These are phyloP conservation scores for Corynorhinus townsendii DNA, from an alignment of 2,113 vertebrate species.

Conservation along the genomic window DNA sequence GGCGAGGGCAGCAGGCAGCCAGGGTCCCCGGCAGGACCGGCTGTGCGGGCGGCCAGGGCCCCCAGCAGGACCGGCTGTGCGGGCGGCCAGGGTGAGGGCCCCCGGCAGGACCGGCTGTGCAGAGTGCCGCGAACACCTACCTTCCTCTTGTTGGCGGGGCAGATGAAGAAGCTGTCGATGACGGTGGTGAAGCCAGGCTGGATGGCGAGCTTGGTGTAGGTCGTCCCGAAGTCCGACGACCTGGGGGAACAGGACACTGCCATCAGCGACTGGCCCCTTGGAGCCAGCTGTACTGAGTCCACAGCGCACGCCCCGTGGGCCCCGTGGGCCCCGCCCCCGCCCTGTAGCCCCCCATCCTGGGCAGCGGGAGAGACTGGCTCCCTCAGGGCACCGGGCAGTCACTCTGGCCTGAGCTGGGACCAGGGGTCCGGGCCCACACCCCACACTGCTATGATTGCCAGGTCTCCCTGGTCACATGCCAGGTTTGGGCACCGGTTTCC, in stretches of 20 bases:
- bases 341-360: fast-evolving
- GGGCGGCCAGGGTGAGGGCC: not conserved
- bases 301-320: fast-evolving
- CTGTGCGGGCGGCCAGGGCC: no score
- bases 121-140: constrained; percentile 72
- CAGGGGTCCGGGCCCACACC: no score
- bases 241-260: constrained; percentile 75
- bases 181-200: constrained; percentile 92
- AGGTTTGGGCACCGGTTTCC: not conserved
- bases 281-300: fast-evolving
- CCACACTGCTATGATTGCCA: no score
- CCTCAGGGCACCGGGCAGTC: fast-evolving
- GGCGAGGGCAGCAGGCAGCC: no score
- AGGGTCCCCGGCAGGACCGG: no score
- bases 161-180: constrained; percentile 98
- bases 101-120: fast-evolving
- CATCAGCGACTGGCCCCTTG: fast-evolving
- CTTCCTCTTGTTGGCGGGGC: constrained; percentile 97
- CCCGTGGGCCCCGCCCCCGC: fast-evolving
- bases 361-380: no score
- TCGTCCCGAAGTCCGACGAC: constrained; percentile 94
- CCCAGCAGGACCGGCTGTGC: no score
- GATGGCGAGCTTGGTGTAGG: constrained; percentile 94
- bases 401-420: fast-evolving
- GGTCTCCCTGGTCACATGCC: no score